Percentiles rank a stretch among this genome's conserved stretches.
Evolutionary conservation across 2,797 vertebrate genomes (phyloP).

Genomic region (Lepidocolaptes lacrymiger): DNA sequence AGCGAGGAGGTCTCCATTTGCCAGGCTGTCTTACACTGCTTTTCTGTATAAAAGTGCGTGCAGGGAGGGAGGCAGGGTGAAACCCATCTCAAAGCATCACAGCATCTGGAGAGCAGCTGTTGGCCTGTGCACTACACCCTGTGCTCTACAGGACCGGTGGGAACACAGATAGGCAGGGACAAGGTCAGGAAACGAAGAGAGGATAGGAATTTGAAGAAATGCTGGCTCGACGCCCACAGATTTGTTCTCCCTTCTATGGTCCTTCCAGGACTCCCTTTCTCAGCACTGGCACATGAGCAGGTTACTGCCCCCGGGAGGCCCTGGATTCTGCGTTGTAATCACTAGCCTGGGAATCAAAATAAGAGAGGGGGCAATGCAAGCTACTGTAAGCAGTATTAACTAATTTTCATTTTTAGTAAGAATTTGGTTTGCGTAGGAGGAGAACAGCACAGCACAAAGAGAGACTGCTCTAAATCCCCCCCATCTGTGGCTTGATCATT

Average conservation of each 20-base stretch:
- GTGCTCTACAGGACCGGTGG: neutral
- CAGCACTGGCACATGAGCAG: constrained; percentile 14
- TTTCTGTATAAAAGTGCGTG: neutral
- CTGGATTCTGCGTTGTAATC: neutral
- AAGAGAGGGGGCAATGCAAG: constrained; percentile 11
- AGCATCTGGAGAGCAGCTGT: constrained; percentile 68
- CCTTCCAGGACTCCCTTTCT: constrained; percentile 43
- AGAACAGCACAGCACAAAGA: constrained; percentile 51
- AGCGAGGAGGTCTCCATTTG: neutral
- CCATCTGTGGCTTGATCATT: constrained; percentile 53
- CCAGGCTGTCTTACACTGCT: neutral
- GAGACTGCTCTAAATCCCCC: constrained; percentile 39
- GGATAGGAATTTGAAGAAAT: constrained; percentile 51
- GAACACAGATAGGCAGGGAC: constrained; percentile 35
- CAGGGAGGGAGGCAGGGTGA: neutral
- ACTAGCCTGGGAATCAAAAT: constrained; percentile 31
- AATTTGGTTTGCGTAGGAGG: constrained; percentile 45
- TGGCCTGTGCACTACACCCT: neutral
- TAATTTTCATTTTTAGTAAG: constrained; percentile 63
- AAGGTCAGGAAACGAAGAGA: constrained; percentile 50
- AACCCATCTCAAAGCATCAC: constrained; percentile 12
- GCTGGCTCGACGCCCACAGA: constrained; percentile 7
- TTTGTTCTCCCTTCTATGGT: constrained; percentile 37
- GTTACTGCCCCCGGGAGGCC: constrained; percentile 26
- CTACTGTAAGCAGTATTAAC: constrained; percentile 45